phyloP scores from a whole-genome alignment of 2,113 vertebrate species.

The Nestor notabilis region DNA sequence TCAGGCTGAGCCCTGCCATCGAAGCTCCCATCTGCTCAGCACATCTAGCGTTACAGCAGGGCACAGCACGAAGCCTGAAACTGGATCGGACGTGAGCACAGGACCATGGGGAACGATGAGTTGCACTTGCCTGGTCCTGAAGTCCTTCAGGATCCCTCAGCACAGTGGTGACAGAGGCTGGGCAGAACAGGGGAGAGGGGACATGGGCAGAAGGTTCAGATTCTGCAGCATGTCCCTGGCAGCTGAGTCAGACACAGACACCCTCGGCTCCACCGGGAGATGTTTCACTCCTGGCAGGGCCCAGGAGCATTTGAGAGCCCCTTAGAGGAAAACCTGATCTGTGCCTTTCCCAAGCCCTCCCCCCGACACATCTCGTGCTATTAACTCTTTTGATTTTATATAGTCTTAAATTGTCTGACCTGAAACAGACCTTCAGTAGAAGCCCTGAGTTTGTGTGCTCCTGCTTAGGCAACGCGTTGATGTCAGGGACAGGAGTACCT shows the following conservation, averaged over 20 bases:
- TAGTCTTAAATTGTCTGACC: background rate
- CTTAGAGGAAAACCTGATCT: slow-evolving; percentile 34
- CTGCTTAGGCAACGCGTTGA: background rate
- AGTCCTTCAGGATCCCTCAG: background rate
- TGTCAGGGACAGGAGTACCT: background rate
- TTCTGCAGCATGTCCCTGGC: slow-evolving; percentile 41
- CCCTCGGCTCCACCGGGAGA: background rate
- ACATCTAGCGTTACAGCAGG: slow-evolving; percentile 61
- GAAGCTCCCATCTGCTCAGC: slow-evolving; percentile 53
- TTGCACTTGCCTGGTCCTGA: background rate
- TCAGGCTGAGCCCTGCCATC: slow-evolving; percentile 46
- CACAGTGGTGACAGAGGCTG: background rate
- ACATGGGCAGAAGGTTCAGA: slow-evolving; percentile 15
- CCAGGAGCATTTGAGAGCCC: slow-evolving; percentile 35
- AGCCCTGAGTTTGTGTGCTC: background rate
- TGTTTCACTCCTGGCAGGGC: background rate
- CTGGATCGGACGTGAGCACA: background rate
- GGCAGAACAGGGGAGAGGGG: background rate
- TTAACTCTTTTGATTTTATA: slow-evolving; percentile 45
- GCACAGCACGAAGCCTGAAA: slow-evolving; percentile 40
- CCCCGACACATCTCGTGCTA: background rate
- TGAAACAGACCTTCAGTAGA: background rate
- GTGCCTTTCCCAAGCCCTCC: slow-evolving; percentile 18
- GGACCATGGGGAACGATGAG: background rate
- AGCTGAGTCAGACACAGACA: slow-evolving; percentile 34